Percentiles rank a stretch among this genome's conserved stretches.
phyloP scores from a whole-genome alignment of 2,797 vertebrate genomes.

The Cichlasoma orientale region DNA sequence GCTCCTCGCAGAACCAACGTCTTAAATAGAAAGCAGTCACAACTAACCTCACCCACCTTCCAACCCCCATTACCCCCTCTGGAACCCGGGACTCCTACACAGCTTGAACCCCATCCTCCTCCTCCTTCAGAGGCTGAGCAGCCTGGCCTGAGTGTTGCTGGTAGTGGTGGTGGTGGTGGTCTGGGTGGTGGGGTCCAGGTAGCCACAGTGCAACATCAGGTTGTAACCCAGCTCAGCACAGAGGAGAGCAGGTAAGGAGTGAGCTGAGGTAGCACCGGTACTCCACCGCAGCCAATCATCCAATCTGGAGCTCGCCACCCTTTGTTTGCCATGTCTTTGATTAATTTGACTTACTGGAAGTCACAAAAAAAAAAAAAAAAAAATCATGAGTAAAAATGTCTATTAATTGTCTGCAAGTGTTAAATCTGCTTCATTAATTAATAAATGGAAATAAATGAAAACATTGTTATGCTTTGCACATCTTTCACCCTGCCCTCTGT shows the following conservation, averaged over 20 bases:
- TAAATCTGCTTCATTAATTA: constrained; percentile 39
- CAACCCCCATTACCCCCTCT: constrained; percentile 88
- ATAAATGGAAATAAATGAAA: constrained; percentile 21
- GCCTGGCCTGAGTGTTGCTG: constrained; percentile 52
- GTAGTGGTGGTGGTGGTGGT: constrained; percentile 75
- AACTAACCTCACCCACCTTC: constrained; percentile 87
- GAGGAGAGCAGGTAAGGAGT: constrained; percentile 80
- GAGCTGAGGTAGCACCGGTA: constrained; percentile 58
- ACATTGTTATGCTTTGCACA: constrained; percentile 32
- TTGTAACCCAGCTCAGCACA: constrained; percentile 72
- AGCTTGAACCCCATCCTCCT: constrained; percentile 73
- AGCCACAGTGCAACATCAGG: constrained; percentile 65
- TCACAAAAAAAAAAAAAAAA: constrained; percentile 1
- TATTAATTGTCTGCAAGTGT: constrained; percentile 6
- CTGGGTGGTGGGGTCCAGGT: constrained; percentile 68
- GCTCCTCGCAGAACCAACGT: constrained; percentile 87
- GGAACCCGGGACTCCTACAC: constrained; percentile 77
- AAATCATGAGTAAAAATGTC: constrained; percentile 23
- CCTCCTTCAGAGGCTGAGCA: constrained; percentile 67
- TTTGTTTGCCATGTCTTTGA: constrained; percentile 58
- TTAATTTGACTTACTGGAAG: constrained; percentile 21
- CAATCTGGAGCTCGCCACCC: constrained; percentile 51
- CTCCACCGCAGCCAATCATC: constrained; percentile 71
- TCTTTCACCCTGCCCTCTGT: constrained; percentile 15
- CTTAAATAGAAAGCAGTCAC: constrained; percentile 93